Conservation (phyloP, 2,888 invertebrate species). For the Parapristionchus giblindavisi region DNA sequence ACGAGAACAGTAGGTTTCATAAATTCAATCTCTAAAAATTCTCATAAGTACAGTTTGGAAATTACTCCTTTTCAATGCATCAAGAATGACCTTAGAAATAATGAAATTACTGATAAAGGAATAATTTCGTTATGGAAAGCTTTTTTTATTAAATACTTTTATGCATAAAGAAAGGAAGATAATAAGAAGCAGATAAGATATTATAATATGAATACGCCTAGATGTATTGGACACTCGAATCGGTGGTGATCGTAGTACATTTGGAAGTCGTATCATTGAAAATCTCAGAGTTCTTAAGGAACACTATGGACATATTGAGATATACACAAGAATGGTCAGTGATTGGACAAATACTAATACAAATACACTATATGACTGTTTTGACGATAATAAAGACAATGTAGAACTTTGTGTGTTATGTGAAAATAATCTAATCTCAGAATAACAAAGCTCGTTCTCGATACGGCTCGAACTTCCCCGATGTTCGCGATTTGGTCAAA, state of each 20-base stretch:
- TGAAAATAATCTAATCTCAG: neutral
- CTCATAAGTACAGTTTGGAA: neutral
- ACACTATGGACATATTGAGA: neutral
- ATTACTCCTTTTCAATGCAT: too few relatives aligned
- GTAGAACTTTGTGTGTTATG: too few relatives aligned
- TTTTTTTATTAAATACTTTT: too few relatives aligned
- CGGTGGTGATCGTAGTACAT: neutral
- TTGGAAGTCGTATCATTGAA: neutral
- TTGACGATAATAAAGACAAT: too few relatives aligned
- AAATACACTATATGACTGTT: too few relatives aligned
- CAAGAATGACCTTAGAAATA: too few relatives aligned
- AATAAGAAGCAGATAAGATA: neutral
- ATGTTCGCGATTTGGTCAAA: conserved; percentile 7
- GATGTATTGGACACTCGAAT: neutral
- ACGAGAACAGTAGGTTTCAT: conserved; percentile 25
- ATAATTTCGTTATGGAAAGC: too few relatives aligned
- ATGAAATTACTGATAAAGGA: too few relatives aligned
- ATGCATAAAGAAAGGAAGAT: neutral
- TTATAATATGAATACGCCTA: neutral
- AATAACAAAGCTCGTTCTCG: conserved; percentile 2
- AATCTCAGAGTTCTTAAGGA: conserved; percentile 6
- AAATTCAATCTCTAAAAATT: neutral
- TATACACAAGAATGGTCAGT: neutral
- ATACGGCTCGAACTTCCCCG: conserved; percentile 33
- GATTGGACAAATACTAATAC: too few relatives aligned